A percentile compares a stretch with the other conserved stretches of the same genome.
Conservation (phyloP, 2,888 invertebrate genomes). For the Cantharis rustica region DNA sequence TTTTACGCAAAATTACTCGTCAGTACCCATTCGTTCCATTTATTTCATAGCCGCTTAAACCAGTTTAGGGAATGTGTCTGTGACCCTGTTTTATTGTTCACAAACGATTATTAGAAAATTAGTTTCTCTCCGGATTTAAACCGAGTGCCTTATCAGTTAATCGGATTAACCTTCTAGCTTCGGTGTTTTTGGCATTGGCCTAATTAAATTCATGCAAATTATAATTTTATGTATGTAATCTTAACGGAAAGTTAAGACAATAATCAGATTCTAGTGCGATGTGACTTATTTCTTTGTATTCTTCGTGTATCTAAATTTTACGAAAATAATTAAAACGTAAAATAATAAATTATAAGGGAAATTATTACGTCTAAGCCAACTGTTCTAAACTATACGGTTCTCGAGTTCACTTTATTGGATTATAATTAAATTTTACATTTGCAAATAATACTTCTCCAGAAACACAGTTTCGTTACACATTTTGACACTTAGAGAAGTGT, state of each 20-base stretch:
- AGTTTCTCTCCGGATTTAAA: no score
- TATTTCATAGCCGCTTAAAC: neutral
- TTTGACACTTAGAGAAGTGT: neutral
- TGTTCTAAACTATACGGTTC: neutral
- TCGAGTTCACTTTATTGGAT: neutral
- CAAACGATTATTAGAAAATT: no score
- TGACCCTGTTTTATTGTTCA: no score
- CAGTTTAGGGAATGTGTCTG: no score
- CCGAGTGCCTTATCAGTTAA: no score
- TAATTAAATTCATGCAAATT: no score
- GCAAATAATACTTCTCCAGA: neutral
- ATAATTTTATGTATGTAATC: neutral
- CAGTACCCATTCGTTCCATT: neutral
- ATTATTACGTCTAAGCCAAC: neutral
- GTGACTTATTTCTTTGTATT: neutral
- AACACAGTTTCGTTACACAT: neutral
- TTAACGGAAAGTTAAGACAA: neutral
- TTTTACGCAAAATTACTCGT: no score
- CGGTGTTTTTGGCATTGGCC: no score
- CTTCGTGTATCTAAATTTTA: neutral
- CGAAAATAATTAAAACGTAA: neutral
- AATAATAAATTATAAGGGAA: neutral
- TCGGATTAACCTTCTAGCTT: no score
- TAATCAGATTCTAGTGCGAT: neutral
- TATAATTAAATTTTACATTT: slow-evolving; percentile 2